Percentiles rank a stretch among this genome's conserved stretches.
Evolutionary conservation across 2,113 vertebrate genomes (phyloP).

Genomic region (Australoheros scitulus): DNA sequence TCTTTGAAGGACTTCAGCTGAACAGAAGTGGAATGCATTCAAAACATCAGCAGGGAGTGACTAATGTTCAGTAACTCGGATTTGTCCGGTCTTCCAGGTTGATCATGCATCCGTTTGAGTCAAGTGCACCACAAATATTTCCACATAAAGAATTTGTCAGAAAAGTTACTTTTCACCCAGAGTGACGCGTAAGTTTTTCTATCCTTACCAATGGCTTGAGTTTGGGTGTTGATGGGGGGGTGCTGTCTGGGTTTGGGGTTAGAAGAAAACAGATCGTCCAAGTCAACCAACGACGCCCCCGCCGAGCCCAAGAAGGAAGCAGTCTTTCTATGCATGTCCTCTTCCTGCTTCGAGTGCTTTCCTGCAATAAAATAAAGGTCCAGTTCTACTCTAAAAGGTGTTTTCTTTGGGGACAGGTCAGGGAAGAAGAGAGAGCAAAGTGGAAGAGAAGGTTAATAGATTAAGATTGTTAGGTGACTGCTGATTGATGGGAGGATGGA

Average conservation of each 20-base stretch:
- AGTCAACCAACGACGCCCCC: slow-evolving; percentile 83
- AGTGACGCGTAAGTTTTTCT: neutral
- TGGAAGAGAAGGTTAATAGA: slow-evolving; percentile 58
- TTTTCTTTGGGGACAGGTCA: slow-evolving; percentile 62
- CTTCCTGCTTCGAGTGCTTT: slow-evolving; percentile 2
- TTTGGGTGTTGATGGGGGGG: slow-evolving; percentile 55
- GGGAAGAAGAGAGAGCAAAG: slow-evolving; percentile 66
- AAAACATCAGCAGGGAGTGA: neutral
- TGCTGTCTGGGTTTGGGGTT: slow-evolving; percentile 59
- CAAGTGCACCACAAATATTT: slow-evolving; percentile 24
- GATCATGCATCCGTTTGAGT: slow-evolving; percentile 33
- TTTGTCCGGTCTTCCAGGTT: slow-evolving; percentile 19
- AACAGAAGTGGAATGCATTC: slow-evolving; percentile 9
- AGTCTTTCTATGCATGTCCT: slow-evolving; percentile 72
- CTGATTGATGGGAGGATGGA: slow-evolving; percentile 8
- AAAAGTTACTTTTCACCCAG: slow-evolving; percentile 7
- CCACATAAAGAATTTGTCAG: neutral
- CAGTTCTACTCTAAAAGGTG: slow-evolving; percentile 71
- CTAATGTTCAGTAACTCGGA: neutral
- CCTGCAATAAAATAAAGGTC: slow-evolving; percentile 69
- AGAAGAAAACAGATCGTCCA: slow-evolving; percentile 84
- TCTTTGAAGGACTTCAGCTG: neutral
- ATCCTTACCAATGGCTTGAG: slow-evolving; percentile 79
- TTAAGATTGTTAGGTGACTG: slow-evolving; percentile 38
- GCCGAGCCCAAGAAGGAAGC: slow-evolving; percentile 83